Evolutionary conservation across 2,888 invertebrate species (phyloP).

Genomic region (Lasioglossum marginatum): DNA sequence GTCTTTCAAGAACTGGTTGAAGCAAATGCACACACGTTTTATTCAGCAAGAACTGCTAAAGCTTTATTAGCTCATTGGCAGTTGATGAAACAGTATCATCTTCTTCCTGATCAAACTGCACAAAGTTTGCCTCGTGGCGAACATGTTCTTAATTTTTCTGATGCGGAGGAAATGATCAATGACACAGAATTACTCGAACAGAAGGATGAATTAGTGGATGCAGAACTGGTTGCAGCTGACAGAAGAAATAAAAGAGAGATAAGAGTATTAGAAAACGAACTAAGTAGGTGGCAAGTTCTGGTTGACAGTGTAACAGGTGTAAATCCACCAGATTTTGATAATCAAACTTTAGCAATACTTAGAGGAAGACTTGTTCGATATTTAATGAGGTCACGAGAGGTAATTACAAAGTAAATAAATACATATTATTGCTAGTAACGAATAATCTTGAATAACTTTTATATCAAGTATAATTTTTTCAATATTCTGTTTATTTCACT

Average conservation of each 20-base stretch:
- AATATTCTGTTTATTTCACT: background rate
- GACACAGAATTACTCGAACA: slow-evolving; percentile 93
- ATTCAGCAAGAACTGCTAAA: slow-evolving; percentile 94
- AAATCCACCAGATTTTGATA: slow-evolving; percentile 95
- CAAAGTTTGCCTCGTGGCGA: slow-evolving; percentile 87
- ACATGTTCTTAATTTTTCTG: slow-evolving; percentile 92
- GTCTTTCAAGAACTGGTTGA: slow-evolving; percentile 94
- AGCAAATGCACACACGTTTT: slow-evolving; percentile 94
- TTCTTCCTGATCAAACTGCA: slow-evolving; percentile 95
- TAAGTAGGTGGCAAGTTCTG: slow-evolving; percentile 95
- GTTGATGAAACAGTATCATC: slow-evolving; percentile 95
- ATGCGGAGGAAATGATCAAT: slow-evolving; percentile 95
- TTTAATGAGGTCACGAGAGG: slow-evolving; percentile 96
- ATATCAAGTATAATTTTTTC: background rate
- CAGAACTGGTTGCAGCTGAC: slow-evolving; percentile 91
- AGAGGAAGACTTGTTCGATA: slow-evolving; percentile 96
- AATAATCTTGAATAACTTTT: background rate
- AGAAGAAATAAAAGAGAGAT: slow-evolving; percentile 94
- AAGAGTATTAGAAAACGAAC: slow-evolving; percentile 94
- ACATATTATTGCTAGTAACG: background rate
- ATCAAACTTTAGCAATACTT: slow-evolving; percentile 96
- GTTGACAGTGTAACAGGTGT: slow-evolving; percentile 95
- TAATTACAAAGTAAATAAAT: slow-evolving; percentile 74
- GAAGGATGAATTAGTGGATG: slow-evolving; percentile 92
- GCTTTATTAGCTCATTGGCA: slow-evolving; percentile 96